These are phyloP conservation scores for Arenaria interpres DNA, from an alignment of 2,113 vertebrate species.

Conservation along the genomic window DNA sequence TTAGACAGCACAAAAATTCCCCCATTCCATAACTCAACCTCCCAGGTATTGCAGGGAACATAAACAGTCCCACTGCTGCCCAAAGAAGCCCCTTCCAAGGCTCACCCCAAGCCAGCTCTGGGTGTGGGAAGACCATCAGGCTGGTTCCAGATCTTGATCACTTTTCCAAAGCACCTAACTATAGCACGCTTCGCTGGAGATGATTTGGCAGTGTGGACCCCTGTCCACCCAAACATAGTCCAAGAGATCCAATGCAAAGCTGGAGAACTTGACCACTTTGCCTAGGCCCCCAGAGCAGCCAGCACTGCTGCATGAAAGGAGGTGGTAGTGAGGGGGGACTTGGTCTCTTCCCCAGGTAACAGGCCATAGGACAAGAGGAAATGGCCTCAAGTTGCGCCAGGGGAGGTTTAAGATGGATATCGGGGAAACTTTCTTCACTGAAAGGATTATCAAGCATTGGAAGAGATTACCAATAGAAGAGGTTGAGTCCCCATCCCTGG, in stretches of 20 bases:
- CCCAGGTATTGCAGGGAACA: not conserved
- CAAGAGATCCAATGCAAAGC: not conserved
- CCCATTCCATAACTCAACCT: fast-evolving
- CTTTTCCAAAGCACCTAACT: not conserved
- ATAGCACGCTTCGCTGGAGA: not conserved
- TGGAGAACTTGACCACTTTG: not conserved
- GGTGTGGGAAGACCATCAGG: not conserved
- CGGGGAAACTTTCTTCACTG: not conserved
- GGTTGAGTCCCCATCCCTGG: not conserved
- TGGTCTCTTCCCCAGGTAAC: not conserved
- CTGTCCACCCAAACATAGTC: not conserved
- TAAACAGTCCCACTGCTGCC: not conserved
- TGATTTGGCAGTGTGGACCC: not conserved
- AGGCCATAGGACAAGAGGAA: not conserved
- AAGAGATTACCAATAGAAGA: not conserved
- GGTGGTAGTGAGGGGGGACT: not conserved
- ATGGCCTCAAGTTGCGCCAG: not conserved
- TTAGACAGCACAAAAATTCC: not conserved
- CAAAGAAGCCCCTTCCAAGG: not conserved
- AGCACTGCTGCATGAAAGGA: not conserved
- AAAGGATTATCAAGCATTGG: not conserved
- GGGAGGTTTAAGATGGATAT: not conserved
- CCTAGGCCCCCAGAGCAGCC: not conserved
- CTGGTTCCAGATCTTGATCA: not conserved
- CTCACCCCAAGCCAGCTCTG: not conserved